A percentile compares a stretch with the other conserved stretches of the same genome.
These are phyloP conservation scores for Agriopis aurantiaria DNA, from an alignment of 2,888 invertebrate species.

Conservation along the genomic window DNA sequence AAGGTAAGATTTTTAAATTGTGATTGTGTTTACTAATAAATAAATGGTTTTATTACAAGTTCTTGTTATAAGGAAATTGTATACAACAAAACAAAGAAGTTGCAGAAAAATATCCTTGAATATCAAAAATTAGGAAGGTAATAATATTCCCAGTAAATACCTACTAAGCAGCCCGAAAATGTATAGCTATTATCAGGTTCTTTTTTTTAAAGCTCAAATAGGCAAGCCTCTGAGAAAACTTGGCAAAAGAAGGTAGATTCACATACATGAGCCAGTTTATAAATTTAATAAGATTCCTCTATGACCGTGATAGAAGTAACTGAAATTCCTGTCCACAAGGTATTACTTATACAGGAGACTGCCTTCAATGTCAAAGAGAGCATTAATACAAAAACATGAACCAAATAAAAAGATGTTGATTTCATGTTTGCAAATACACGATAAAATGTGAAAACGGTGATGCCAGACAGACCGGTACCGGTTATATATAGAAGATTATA, in stretches of 20 bases:
- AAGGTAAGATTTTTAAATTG: too few species aligned
- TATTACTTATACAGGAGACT: slow-evolving; percentile 42
- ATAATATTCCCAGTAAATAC: neutral
- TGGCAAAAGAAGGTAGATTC: slow-evolving; percentile 1
- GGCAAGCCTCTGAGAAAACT: neutral
- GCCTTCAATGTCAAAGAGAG: slow-evolving; percentile 24
- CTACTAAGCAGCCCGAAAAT: neutral
- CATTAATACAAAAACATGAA: slow-evolving; percentile 33
- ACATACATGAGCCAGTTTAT: neutral
- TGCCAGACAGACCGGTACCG: slow-evolving; percentile 26
- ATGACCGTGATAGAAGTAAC: slow-evolving; percentile 41
- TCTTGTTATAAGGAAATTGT: too few species aligned
- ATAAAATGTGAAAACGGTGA: slow-evolving; percentile 16
- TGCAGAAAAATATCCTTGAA: too few species aligned
- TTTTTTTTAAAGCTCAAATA: neutral
- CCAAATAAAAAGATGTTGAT: slow-evolving; percentile 11
- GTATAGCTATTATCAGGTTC: too few species aligned
- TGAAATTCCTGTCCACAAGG: slow-evolving; percentile 33
- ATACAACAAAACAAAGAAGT: too few species aligned
- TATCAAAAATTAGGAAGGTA: too few species aligned
- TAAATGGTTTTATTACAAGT: too few species aligned
- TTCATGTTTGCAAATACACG: slow-evolving; percentile 18
- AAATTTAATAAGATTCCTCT: slow-evolving; percentile 59
- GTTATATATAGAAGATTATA: slow-evolving; percentile 18
- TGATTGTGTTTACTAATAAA: too few species aligned